These are phyloP conservation scores for Chaetops frenatus DNA, from an alignment of 2,113 vertebrate genomes.

Conservation along the genomic window DNA sequence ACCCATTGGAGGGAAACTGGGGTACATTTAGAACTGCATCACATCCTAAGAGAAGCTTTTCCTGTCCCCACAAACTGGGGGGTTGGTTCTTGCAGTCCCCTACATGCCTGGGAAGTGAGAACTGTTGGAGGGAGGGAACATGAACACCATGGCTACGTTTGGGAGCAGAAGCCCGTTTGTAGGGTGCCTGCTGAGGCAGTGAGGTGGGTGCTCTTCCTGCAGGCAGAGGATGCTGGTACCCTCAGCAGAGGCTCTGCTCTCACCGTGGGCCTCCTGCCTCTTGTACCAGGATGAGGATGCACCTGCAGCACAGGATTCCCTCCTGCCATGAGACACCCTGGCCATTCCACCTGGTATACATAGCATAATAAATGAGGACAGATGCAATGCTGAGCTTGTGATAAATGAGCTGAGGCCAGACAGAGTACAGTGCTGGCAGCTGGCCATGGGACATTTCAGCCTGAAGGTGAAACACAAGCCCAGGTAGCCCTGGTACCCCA, in stretches of 20 bases:
- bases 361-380: not conserved
- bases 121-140: not conserved
- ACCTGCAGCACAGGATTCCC: not conserved
- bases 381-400: not conserved
- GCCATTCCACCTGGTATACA: not conserved
- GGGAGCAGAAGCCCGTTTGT: not conserved
- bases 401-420: not conserved
- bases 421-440: not conserved
- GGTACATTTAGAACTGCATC: too few relatives aligned
- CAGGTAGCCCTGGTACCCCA: not conserved
- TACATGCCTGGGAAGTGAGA: not conserved
- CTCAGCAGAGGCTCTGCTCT: not conserved
- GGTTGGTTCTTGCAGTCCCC: too few relatives aligned
- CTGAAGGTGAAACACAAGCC: not conserved
- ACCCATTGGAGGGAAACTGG: too few relatives aligned
- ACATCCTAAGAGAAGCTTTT: too few relatives aligned
- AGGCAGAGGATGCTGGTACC: not conserved
- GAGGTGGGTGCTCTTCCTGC: not conserved
- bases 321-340: not conserved
- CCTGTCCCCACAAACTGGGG: too few relatives aligned
- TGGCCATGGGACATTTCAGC: not conserved
- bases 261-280: rapidly evolving
- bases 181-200: not conserved
- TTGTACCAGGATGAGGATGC: not conserved
- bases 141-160: rapidly evolving